Evolutionary conservation across 1,140 invertebrate species (phyloP), one percentile per base, ranked within the genome.

Genomic region (Euura saliciscinereae): DNA sequence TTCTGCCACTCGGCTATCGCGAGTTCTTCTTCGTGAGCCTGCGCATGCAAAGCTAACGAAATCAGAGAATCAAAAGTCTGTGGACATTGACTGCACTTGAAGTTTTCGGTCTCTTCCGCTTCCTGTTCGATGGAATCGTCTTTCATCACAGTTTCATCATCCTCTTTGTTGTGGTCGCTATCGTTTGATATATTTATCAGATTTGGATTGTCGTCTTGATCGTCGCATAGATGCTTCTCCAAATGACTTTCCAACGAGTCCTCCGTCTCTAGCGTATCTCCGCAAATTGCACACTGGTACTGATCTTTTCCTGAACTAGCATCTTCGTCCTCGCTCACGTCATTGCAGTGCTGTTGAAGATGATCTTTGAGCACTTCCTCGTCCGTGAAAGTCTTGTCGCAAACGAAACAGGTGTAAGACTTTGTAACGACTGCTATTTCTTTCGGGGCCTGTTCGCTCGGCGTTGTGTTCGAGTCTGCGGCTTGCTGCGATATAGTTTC

Each of bases 221-320:
- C 83, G 4, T 86, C 85, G 3, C 79, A 83, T 2, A 86, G 73
- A 71, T 87, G 86, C 46, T 85, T 84, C 6, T 82, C 79, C 3
- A 87, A 83, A 3, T 88, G 86, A 3, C 66, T 73, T 28, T 85
- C 83, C 0, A 86, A 71, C 0, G 77, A 78, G 43, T 83, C 79
- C 59, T 86, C 86, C 0, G 81, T 81, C 5, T 86, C 83, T 4
- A 87, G 28, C 0, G 79, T 78, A 0, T 82, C 78, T 0, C 85
- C 78, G 44, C 86, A 88, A 45, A 88, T 86, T 0, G 84, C 86
- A 73, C 86, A 88, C 10, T 85, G 83, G 69, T 82, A 86, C 1
- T 82, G 73, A 6, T 84, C 80, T 51, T 85, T 83, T 0, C 65
- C 74, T 7, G 71, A 71, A 0, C 71, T 80, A 0, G 81, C 76